phyloP scores from a whole-genome alignment of 2,113 vertebrate species.

The Epinephelus cyanopodus region DNA sequence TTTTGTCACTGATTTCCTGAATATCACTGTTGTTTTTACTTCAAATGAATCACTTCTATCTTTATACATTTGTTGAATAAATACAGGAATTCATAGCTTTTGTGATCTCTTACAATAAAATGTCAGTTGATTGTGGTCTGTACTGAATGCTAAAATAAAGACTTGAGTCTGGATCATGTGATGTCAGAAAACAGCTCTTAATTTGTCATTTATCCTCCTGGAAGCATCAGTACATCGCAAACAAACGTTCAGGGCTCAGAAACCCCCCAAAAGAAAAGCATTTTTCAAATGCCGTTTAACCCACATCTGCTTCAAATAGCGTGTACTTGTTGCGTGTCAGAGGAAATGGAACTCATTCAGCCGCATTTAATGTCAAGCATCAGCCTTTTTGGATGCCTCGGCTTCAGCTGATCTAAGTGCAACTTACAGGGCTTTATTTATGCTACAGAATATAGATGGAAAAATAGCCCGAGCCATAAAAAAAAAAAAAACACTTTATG shows the following conservation, averaged over 20 bases:
- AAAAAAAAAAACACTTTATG: constrained; percentile 19
- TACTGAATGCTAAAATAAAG: constrained; percentile 6
- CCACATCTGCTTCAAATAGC: constrained; percentile 18
- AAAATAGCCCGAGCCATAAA: constrained; percentile 52
- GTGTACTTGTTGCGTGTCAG: constrained; percentile 46
- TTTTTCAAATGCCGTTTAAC: constrained; percentile 37
- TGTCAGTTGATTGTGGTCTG: not conserved
- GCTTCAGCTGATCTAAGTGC: constrained; percentile 58
- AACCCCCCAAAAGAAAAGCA: constrained; percentile 4
- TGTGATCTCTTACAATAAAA: not conserved
- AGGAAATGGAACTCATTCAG: constrained; percentile 47
- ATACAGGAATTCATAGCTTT: not conserved
- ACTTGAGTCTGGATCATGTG: not conserved
- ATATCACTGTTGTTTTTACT: not conserved
- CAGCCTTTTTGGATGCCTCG: constrained; percentile 12
- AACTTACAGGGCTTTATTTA: constrained; percentile 14
- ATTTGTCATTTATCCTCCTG: constrained; percentile 1
- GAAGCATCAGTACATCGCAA: not conserved
- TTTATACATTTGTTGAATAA: not conserved
- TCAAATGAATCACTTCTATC: not conserved
- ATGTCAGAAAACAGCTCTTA: not conserved
- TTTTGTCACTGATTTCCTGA: not conserved
- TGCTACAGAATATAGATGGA: constrained; percentile 40
- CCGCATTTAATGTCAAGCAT: constrained; percentile 43
- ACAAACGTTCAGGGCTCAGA: not conserved